Evolutionary conservation across 2,888 invertebrate species (phyloP), one percentile per base, ranked within the genome.

Genomic region (Chironomus riparius): DNA sequence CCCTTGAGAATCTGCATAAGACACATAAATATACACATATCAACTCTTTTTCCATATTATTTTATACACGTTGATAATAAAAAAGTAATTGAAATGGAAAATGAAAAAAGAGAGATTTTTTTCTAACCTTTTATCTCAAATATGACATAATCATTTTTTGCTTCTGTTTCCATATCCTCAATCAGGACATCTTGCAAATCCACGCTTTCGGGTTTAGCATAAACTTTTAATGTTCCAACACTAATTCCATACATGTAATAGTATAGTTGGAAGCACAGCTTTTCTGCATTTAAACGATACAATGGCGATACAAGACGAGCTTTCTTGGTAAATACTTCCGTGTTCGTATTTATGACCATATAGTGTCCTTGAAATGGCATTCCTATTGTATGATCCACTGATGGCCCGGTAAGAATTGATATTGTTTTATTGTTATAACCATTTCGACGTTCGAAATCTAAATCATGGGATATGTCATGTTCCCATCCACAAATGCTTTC

Each of bases 261-360:
- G 84, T 87, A 92, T 80, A 91, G 90, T 0, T 87, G 85, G 78
- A 92, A 90, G 81, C 90, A 91, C 61, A 86, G 21, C 22, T 62
- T 62, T 24, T 65, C 5, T 47, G 74, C 74, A 22, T 18, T 87
- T 80, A 83, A 82, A 0, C 86, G 83, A 80, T 88, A 93, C 0
- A 92, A 84, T 0, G 94, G 94, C 0, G 93, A 93, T 7, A 91
- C 83, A 0, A 94, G 85, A 0, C 91, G 87, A 0, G 94, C 91
- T 0, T 88, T 88, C 77, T 91, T 90, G 79, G 91, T 90, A 65
- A 84, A 84, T 13, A 84, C 79, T 13, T 87, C 84, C 0, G 88
- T 86, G 0, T 92, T 88, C 15, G 92, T 90, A 81, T 95, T 95
- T 78, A 94, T 89, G 79, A 92, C 92, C 88, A 96, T 89, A 82